Conservation (phyloP, 1,140 invertebrate species). For the Stenopsyche tienmushanensis region DNA sequence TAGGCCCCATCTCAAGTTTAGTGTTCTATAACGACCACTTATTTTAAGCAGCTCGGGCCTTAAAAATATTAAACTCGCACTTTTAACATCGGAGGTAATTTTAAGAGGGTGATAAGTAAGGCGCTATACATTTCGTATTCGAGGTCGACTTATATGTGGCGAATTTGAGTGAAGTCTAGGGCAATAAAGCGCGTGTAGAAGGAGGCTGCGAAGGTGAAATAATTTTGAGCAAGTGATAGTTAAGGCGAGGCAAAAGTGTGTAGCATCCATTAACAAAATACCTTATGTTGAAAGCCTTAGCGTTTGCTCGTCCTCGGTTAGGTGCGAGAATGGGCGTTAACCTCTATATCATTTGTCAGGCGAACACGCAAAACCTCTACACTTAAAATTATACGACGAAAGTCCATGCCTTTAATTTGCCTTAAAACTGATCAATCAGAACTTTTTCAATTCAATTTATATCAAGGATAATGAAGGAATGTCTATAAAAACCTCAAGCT, state of each 20-base stretch:
- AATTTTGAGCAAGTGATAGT: slow-evolving; percentile 35
- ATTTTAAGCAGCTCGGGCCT: too few relatives aligned
- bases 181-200: slow-evolving; percentile 16
- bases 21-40: too few relatives aligned
- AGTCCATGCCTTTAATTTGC: neutral
- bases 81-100: neutral
- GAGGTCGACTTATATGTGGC: neutral
- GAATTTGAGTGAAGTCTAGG: neutral
- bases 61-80: neutral
- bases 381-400: too few relatives aligned
- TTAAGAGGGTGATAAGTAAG: neutral
- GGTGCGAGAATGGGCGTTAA: slow-evolving; percentile 27
- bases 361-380: slow-evolving; percentile 13
- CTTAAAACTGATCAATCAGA: too few relatives aligned
- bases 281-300: slow-evolving; percentile 30
- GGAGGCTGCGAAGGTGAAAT: slow-evolving; percentile 27
- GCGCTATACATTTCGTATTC: neutral
- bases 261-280: slow-evolving; percentile 36
- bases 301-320: neutral
- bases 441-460: too few relatives aligned
- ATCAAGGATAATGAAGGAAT: too few relatives aligned
- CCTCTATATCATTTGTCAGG: slow-evolving; percentile 29
- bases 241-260: slow-evolving; percentile 32
- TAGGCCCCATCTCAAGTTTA: neutral
- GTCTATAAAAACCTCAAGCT: too few relatives aligned